Percentiles rank a stretch among this genome's conserved stretches.
These are phyloP conservation scores for Synergus umbraculus DNA, from an alignment of 2,888 invertebrate species.

Conservation along the genomic window DNA sequence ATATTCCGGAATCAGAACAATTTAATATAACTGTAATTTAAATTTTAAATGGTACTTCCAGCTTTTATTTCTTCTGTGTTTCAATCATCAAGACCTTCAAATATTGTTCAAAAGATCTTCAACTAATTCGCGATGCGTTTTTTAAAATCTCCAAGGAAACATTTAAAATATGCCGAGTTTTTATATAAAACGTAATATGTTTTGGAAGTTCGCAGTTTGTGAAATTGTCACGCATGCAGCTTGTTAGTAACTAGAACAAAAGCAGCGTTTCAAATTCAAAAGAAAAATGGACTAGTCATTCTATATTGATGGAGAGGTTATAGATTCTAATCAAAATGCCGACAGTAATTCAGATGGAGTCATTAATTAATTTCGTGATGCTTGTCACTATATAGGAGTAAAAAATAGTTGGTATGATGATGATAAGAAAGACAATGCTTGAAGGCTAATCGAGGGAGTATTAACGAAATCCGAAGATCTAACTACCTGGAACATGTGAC, in stretches of 20 bases:
- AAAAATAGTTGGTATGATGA: not conserved
- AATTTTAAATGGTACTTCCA: no score
- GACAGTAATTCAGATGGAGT: constrained; percentile 19
- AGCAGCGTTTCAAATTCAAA: not conserved
- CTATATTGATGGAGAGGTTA: not conserved
- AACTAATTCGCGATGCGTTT: no score
- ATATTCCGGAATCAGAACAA: not conserved
- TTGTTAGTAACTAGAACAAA: not conserved
- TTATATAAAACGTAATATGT: no score
- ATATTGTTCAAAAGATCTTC: no score
- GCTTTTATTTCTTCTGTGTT: no score
- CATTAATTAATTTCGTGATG: constrained; percentile 27
- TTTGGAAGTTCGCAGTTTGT: no score
- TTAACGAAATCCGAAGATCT: constrained; percentile 44
- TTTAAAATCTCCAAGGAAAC: no score
- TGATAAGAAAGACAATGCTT: constrained; percentile 16
- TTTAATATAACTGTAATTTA: not conserved
- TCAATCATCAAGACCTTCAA: no score
- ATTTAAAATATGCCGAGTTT: no score
- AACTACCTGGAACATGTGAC: constrained; percentile 46
- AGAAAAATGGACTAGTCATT: not conserved
- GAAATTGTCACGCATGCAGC: no score
- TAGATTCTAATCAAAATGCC: not conserved
- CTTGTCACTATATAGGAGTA: not conserved
- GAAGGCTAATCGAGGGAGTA: constrained; percentile 41